These are phyloP conservation scores for Argynnis bischoffii DNA, from an alignment of 2,888 invertebrate species.

Conservation along the genomic window DNA sequence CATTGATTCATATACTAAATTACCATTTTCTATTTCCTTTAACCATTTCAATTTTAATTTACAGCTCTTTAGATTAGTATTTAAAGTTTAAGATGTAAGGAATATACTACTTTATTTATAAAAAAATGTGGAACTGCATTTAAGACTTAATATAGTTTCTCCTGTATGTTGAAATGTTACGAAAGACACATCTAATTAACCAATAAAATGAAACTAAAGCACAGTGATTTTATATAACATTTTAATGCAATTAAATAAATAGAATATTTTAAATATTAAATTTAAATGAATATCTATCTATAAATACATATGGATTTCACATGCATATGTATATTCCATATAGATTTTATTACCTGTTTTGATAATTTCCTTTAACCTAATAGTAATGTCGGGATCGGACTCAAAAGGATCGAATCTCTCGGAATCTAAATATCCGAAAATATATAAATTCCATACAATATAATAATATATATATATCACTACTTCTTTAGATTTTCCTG, in stretches of 20 bases:
- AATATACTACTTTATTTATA: background rate
- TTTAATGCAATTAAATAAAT: background rate
- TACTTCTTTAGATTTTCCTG: no score
- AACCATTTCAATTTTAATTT: conserved; percentile 4
- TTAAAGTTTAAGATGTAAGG: background rate
- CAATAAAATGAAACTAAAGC: background rate
- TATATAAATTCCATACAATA: no score
- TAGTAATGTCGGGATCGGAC: no score
- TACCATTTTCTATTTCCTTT: background rate
- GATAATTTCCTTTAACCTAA: no score
- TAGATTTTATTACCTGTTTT: background rate
- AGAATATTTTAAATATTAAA: no score
- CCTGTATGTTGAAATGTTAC: background rate
- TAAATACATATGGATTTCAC: no score
- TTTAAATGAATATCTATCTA: no score
- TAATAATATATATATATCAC: no score
- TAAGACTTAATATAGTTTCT: background rate
- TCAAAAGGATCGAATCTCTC: no score
- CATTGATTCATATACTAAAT: background rate
- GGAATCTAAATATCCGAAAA: no score
- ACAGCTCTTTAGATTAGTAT: background rate
- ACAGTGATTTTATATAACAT: background rate
- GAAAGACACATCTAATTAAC: background rate
- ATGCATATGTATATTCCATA: background rate
- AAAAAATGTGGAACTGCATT: conserved; percentile 2